Evolutionary conservation across 2,888 invertebrate genomes (phyloP), one percentile per base, ranked within the genome.

Genomic region (Orthonychiurus folsomi): DNA sequence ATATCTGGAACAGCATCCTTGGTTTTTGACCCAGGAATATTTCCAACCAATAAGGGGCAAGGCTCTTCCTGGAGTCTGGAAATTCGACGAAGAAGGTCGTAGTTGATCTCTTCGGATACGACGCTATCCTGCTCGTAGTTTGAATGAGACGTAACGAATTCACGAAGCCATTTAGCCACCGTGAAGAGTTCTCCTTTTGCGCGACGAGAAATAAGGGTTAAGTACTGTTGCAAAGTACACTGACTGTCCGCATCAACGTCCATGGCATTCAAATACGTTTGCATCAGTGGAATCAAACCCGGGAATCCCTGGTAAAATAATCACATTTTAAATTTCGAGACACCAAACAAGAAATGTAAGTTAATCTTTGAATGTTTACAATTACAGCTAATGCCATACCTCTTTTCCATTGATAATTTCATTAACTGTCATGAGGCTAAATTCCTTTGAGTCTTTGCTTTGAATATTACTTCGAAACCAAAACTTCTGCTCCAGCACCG

Each of bases 161-260:
- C 84, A 56, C 99, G 83, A 76, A 96, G 88, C 94, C 95, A 99
- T 37, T 88, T 82, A 52, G 99, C 99, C 73, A 93, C 92, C 60
- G 99, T 99, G 75, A 86, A 81, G 61, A 95, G 84, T 76, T 93
- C 89, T 27, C 96, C 96, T 73, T 88, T 84, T 3, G 93, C 91
- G 74, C 91, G 83, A 63, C 85, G 83, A 76, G 88, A 87, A 76
- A 99, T 95, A 66, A 96, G 84, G 75, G 88, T 90, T 68, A 99
- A 83, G 80, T 99, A 99, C 79, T 95, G 92, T 77, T 91, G 89
- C 74, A 99, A 89, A 9, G 94, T 93, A 80, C 97, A 97, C 77
- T 93, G 90, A 50, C 96, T 97, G 78, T 97, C 97, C 1, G 95
- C 93, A 80, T 99, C 99, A 58, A 96, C 90, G 77, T 99, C 96